These are phyloP conservation scores for Spheniscus humboldti DNA, from an alignment of 2,797 vertebrate species.

Conservation along the genomic window DNA sequence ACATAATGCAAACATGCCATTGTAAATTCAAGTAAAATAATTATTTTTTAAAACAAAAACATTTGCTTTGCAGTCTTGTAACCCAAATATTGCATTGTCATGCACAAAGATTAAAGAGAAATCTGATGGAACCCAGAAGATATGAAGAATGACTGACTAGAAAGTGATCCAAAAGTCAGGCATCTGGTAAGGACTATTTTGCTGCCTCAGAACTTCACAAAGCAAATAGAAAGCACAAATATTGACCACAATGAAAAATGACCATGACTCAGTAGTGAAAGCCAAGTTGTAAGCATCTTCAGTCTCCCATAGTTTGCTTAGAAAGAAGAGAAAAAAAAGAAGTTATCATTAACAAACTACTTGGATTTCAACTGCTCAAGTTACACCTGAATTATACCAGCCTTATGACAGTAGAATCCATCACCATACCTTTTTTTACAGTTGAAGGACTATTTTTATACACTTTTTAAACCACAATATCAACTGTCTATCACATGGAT, in stretches of 20 bases:
- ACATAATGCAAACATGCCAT: not conserved
- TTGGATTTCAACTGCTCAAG: not conserved
- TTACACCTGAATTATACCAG: not conserved
- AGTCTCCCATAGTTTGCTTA: not conserved
- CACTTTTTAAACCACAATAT: not conserved
- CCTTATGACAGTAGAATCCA: not conserved
- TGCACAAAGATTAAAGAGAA: not conserved
- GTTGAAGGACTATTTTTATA: not conserved
- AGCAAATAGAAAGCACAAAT: not conserved
- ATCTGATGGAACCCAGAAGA: not conserved
- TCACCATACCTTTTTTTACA: not conserved
- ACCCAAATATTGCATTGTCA: not conserved
- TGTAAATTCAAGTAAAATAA: not conserved
- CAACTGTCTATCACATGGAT: not conserved
- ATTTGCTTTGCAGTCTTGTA: not conserved
- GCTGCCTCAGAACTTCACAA: not conserved
- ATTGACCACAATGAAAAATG: not conserved
- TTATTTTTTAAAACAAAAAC: not conserved
- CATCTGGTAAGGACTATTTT: not conserved
- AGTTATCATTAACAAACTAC: not conserved
- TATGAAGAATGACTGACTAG: not conserved
- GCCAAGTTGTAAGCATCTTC: not conserved
- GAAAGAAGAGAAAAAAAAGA: not conserved
- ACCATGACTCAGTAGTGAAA: not conserved
- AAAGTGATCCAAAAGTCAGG: not conserved